A percentile compares a stretch with the other conserved stretches of the same genome.
phyloP scores from a whole-genome alignment of 2,888 invertebrate genomes.

The Panorpa germanica region DNA sequence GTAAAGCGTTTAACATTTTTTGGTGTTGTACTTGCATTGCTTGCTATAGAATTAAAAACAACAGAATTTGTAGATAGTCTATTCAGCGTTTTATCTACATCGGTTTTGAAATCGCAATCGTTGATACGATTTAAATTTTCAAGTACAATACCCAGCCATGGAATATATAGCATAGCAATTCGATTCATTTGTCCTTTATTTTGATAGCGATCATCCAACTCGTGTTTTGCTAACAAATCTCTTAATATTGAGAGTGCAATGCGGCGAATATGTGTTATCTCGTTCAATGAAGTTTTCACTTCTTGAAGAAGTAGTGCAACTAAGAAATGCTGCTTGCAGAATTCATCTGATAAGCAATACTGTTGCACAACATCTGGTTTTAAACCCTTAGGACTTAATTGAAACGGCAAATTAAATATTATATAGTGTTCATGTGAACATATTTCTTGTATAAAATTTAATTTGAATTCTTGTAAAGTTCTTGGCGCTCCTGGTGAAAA shows the following conservation, averaged over 20 bases:
- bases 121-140: slow-evolving; percentile 69
- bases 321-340: slow-evolving; percentile 80
- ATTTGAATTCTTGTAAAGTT: slow-evolving; percentile 76
- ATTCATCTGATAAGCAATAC: slow-evolving; percentile 57
- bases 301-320: slow-evolving; percentile 78
- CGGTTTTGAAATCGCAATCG: slow-evolving; percentile 22
- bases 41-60: too few relatives aligned
- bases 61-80: too few relatives aligned
- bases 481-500: slow-evolving; percentile 68
- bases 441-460: slow-evolving; percentile 76
- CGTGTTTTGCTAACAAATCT: slow-evolving; percentile 83
- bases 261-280: slow-evolving; percentile 65
- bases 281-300: slow-evolving; percentile 68
- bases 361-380: slow-evolving; percentile 32
- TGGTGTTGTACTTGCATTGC: slow-evolving; percentile 27
- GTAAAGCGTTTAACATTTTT: slow-evolving; percentile 43
- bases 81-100: slow-evolving; percentile 21
- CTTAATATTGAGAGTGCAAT: slow-evolving; percentile 63
- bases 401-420: slow-evolving; percentile 75
- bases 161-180: slow-evolving; percentile 79
- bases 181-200: slow-evolving; percentile 62
- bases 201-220: slow-evolving; percentile 79
- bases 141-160: slow-evolving; percentile 72
- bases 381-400: slow-evolving; percentile 25
- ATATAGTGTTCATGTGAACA: slow-evolving; percentile 91